Evolutionary conservation across 2,113 vertebrate genomes (phyloP).

Genomic region (Pygoscelis adeliae): DNA sequence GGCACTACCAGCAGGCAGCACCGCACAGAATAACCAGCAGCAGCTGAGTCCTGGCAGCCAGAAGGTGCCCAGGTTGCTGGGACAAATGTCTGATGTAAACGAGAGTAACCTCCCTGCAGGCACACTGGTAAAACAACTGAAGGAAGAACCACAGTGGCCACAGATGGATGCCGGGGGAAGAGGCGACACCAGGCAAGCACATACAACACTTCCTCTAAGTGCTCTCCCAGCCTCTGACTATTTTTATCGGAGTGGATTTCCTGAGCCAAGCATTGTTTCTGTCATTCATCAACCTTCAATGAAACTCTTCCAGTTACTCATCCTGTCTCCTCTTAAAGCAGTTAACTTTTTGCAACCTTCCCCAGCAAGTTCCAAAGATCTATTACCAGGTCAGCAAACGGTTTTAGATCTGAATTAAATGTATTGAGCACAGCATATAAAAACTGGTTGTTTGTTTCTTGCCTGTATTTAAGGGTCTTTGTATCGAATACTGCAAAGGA

Average conservation of each 20-base stretch:
- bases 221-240: not conserved
- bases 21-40: not conserved
- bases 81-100: not conserved
- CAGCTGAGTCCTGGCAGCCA: not conserved
- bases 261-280: not conserved
- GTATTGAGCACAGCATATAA: not conserved
- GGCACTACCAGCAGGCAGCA: not conserved
- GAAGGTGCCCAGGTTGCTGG: not conserved
- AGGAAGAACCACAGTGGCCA: not conserved
- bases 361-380: not conserved
- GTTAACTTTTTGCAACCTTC: not conserved
- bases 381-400: not conserved
- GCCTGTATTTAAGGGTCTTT: not conserved
- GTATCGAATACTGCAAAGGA: not conserved
- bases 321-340: not conserved
- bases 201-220: not conserved
- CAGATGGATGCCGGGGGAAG: not conserved
- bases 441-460: not conserved
- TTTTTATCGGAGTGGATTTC: conserved; percentile 11
- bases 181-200: not conserved
- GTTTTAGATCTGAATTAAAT: not conserved
- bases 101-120: not conserved
- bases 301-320: not conserved
- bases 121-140: not conserved
- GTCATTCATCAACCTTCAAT: not conserved